A percentile compares a stretch with the other conserved stretches of the same genome.
phyloP scores from a whole-genome alignment of 2,113 vertebrate genomes.

The Oriolus oriolus region DNA sequence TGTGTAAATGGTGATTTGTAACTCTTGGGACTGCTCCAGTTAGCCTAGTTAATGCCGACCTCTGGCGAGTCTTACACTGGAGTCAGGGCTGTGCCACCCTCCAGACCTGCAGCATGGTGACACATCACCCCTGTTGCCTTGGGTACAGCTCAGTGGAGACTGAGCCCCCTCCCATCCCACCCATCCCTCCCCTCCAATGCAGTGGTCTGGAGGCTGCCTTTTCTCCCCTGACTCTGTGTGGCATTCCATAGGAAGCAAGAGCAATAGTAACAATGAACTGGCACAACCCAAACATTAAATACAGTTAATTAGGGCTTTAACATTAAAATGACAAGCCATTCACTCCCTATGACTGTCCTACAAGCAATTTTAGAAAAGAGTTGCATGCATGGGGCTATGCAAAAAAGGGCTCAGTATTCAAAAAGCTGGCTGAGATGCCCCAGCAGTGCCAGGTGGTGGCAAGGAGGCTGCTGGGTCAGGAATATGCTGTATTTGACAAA shows the following conservation, averaged over 20 bases:
- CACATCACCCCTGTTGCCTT: background rate
- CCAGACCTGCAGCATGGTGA: background rate
- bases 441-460: background rate
- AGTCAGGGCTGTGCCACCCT: background rate
- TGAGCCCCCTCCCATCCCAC: background rate
- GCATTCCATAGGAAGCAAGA: background rate
- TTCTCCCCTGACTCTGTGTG: background rate
- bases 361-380: background rate
- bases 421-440: background rate
- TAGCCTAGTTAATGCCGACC: background rate
- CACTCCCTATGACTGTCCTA: background rate
- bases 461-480: background rate
- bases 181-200: background rate
- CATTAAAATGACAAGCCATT: background rate
- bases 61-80: rapidly evolving
- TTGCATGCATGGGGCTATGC: background rate
- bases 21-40: background rate
- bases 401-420: background rate
- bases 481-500: background rate
- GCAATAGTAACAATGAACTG: background rate
- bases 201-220: background rate
- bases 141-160: background rate
- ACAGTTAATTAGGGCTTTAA: background rate
- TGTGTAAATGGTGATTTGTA: background rate
- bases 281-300: background rate